phyloP scores from a whole-genome alignment of 2,113 vertebrate species.

The Cathartes aura region DNA sequence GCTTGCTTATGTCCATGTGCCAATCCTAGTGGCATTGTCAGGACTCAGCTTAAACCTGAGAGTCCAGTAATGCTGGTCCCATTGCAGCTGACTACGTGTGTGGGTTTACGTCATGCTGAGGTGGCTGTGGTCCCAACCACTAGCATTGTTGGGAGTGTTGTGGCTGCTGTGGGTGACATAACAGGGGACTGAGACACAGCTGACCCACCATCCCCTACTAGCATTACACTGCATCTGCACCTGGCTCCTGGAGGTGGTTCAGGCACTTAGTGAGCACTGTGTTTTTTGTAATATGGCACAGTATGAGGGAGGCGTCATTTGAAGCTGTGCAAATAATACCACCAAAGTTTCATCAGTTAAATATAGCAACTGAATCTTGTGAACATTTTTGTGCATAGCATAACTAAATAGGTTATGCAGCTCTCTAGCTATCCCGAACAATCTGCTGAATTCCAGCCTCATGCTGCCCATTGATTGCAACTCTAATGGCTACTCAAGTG shows the following conservation, averaged over 20 bases:
- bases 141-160: too few species aligned
- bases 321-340: neutral
- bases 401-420: neutral
- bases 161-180: neutral
- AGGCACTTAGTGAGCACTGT: neutral
- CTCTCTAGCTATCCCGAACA: neutral
- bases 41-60: neutral
- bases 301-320: rapidly evolving
- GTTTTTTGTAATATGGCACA: rapidly evolving
- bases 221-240: neutral
- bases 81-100: neutral
- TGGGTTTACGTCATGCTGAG: neutral
- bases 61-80: neutral
- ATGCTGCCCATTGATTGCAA: neutral
- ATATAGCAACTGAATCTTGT: neutral
- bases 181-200: neutral
- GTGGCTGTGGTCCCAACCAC: neutral
- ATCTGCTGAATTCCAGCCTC: neutral
- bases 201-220: neutral
- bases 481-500: neutral
- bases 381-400: neutral
- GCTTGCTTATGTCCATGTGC: neutral
- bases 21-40: neutral
- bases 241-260: neutral
- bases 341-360: neutral